A percentile compares a stretch with the other conserved stretches of the same genome.
Conservation (phyloP, 1,140 invertebrate genomes). For the Danaus melanippus region DNA sequence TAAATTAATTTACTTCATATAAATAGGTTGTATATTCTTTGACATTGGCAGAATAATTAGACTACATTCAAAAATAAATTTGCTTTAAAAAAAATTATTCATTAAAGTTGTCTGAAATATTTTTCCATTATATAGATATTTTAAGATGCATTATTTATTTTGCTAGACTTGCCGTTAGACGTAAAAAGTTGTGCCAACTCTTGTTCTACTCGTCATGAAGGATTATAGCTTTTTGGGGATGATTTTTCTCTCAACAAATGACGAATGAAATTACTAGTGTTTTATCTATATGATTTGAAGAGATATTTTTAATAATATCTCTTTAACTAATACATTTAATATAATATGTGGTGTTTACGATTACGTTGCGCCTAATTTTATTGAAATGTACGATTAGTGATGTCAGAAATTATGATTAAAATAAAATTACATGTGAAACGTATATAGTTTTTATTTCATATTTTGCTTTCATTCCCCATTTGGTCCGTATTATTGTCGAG, state of each 20-base stretch:
- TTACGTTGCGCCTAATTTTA: slow-evolving; percentile 6
- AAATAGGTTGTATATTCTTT: too few relatives aligned
- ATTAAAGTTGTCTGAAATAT: too few relatives aligned
- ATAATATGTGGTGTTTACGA: neutral
- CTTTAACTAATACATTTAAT: neutral
- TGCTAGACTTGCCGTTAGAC: too few relatives aligned
- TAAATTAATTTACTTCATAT: too few relatives aligned
- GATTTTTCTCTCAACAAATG: neutral
- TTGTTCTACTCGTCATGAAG: too few relatives aligned
- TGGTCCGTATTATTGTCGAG: neutral
- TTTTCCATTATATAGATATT: too few relatives aligned
- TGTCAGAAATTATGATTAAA: slow-evolving; percentile 6
- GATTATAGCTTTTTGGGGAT: too few relatives aligned
- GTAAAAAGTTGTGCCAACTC: too few relatives aligned
- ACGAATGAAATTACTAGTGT: neutral
- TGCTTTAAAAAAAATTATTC: too few relatives aligned
- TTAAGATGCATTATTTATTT: too few relatives aligned
- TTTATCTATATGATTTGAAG: neutral
- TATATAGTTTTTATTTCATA: slow-evolving; percentile 4
- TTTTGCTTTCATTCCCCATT: slow-evolving; percentile 6
- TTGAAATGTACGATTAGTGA: neutral
- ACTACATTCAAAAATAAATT: too few relatives aligned
- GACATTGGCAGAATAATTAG: too few relatives aligned
- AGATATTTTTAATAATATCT: slow-evolving; percentile 2
- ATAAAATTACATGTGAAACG: slow-evolving; percentile 1